Conservation (phyloP, 2,113 vertebrate species). For the Diphyllodes magnificus region DNA sequence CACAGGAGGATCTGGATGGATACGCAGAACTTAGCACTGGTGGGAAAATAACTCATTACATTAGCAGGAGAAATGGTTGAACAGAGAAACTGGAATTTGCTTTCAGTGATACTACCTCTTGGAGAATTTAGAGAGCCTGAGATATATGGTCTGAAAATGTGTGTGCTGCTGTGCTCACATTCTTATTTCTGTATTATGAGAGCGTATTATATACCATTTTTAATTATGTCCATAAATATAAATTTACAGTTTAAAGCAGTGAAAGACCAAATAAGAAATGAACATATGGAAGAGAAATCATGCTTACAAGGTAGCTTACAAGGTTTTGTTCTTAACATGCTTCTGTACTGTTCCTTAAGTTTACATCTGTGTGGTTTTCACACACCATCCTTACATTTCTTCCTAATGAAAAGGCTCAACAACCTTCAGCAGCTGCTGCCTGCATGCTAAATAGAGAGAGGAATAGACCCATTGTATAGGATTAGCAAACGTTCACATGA, state of each 20-base stretch:
- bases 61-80: neutral
- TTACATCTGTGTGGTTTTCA: conserved; percentile 15
- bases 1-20: neutral
- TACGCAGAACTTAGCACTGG: neutral
- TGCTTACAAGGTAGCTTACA: neutral
- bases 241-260: neutral
- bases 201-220: neutral
- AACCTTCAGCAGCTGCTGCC: conserved; percentile 3
- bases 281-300: neutral
- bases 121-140: neutral
- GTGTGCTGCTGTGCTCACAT: neutral
- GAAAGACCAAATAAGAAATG: neutral
- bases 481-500: conserved; percentile 21
- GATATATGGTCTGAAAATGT: neutral
- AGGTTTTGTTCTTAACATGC: neutral
- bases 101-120: neutral
- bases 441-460: conserved; percentile 24
- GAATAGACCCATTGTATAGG: neutral
- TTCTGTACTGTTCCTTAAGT: neutral
- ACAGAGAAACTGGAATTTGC: neutral
- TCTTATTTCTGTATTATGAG: neutral
- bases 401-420: conserved; percentile 25
- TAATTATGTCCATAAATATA: neutral
- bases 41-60: neutral
- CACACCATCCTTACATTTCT: conserved; percentile 4